Conservation (phyloP, 2,113 vertebrate species). For the Macroglossus sobrinus region DNA sequence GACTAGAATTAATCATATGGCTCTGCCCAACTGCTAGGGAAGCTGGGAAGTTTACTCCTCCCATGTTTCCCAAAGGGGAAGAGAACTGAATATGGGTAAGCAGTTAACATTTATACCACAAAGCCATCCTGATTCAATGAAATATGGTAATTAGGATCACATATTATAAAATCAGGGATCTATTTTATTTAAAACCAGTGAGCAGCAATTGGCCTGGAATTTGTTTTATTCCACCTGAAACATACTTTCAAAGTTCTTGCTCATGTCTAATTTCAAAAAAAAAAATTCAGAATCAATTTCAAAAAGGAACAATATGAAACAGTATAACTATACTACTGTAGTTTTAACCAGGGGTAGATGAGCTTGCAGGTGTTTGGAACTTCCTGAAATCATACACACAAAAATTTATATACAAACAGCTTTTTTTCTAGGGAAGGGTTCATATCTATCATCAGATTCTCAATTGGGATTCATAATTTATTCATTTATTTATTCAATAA, state of each 20-base stretch:
- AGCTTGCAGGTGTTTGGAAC: not conserved
- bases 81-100: not conserved
- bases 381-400: not conserved
- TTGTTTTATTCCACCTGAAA: not conserved
- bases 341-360: not conserved
- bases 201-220: not conserved
- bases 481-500: conserved; percentile 9
- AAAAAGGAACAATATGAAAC: not conserved
- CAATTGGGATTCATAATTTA: not conserved
- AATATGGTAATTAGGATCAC: not conserved
- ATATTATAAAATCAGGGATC: not conserved
- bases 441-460: not conserved
- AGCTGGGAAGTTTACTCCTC: conserved; percentile 3
- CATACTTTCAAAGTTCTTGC: not conserved
- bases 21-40: not conserved
- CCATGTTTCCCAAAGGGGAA: not conserved
- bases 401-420: too few species aligned
- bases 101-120: not conserved
- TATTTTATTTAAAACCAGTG: conserved; percentile 21
- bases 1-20: not conserved
- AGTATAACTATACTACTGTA: not conserved
- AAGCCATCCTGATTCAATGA: not conserved
- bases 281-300: conserved; percentile 11
- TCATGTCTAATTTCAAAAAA: conserved; percentile 30
- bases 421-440: not conserved